Percentiles rank a stretch among this genome's conserved stretches.
Conservation (phyloP, 1,140 invertebrate species). For the Oscheius sp. region DNA sequence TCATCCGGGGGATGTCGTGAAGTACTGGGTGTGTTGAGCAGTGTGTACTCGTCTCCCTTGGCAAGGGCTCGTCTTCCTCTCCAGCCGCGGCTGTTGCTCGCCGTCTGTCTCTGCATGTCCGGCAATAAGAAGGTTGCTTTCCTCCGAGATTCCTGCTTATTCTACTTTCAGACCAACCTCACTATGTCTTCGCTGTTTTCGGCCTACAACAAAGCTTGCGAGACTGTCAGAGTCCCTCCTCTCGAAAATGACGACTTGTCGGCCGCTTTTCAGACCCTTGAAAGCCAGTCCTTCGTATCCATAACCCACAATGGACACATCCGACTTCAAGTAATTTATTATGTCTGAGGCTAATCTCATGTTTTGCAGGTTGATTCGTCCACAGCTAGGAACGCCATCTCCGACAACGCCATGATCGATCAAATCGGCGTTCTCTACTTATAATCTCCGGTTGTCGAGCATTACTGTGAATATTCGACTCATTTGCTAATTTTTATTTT, state of each 20-base stretch:
- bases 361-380: constrained; percentile 20
- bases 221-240: constrained; percentile 6
- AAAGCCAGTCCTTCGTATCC: constrained; percentile 23
- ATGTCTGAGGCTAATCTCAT: neutral
- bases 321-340: neutral
- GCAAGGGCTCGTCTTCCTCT: constrained; percentile 27
- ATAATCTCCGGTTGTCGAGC: too few species aligned
- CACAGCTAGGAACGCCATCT: constrained; percentile 13
- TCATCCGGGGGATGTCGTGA: constrained; percentile 15
- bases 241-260: constrained; percentile 22
- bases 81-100: constrained; percentile 28
- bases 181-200: neutral
- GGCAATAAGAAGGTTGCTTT: constrained; percentile 18
- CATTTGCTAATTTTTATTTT: neutral
- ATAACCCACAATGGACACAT: neutral
- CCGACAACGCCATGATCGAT: constrained; percentile 80
- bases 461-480: neutral
- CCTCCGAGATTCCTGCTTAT: neutral
- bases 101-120: constrained; percentile 23
- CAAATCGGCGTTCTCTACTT: constrained; percentile 46
- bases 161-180: neutral
- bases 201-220: constrained; percentile 20
- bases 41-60: constrained; percentile 23
- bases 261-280: constrained; percentile 22
- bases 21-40: constrained; percentile 22